Evolutionary conservation across 2,797 vertebrate species (phyloP), one percentile per base, ranked within the genome.

Genomic region (Pangasius sanitwongsei): DNA sequence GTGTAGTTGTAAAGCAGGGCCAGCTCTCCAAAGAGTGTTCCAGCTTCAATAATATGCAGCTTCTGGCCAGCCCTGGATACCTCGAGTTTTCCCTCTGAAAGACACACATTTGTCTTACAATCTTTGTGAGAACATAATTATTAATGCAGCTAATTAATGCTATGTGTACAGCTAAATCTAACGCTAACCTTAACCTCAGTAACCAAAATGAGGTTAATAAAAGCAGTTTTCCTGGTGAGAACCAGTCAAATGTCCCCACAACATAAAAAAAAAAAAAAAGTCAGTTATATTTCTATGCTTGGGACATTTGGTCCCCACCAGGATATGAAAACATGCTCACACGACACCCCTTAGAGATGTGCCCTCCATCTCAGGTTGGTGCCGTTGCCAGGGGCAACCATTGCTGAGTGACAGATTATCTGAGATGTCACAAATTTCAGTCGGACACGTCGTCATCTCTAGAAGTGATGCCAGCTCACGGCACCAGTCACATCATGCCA

Each of bases 1-100:
- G 88, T 91, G 87, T 92, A 91, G 85, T 89, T 92, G 77, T 93
- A 91, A 85, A 93, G 89, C 74, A 93, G 88, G n/a, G 91, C 91
- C 55, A 93, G 63, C 67, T 93, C 93, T 72, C 92, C 93, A 86
- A 92, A 92, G 86, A 93, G 69, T 75, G 83, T 91, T 44, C 90
- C 92, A 4, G 87, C 67, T 34, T 91, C 88, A 75, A 93, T 91
- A 23, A 83, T 86, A 61, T 90, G 90, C 53, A 92, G 86, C 84
- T 87, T 92, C 88, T 90, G 91, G 23, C 90, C 86, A 57, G 89
- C 82, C 61, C 89, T 90, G 67, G 83, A 90, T 74, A 89, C 89
- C 89, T 93, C 91, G 48, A 92, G 88, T 72, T 91, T 89, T 72
- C 92, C 92, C 85, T 91, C 92, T 93, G 84, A 61, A 70, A 85